These are phyloP conservation scores for Callopanchax toddi DNA, from an alignment of 2,113 vertebrate genomes.

Conservation along the genomic window DNA sequence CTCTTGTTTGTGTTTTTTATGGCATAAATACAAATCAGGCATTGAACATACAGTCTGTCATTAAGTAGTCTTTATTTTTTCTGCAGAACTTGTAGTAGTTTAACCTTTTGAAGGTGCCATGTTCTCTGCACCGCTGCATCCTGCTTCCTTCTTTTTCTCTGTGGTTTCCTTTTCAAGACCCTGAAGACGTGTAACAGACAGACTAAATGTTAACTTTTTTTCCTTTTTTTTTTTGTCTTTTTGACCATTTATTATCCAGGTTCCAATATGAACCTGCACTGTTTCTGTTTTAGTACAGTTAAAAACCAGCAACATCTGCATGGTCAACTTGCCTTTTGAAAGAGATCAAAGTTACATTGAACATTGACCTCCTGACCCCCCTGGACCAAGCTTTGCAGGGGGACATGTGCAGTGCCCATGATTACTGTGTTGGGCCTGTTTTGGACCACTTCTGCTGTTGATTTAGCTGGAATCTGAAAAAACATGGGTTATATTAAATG, in stretches of 20 bases:
- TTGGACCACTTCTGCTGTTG: constrained; percentile 62
- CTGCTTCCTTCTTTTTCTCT: constrained; percentile 58
- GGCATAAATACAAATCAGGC: neutral
- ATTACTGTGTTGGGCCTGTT: constrained; percentile 72
- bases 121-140: constrained; percentile 22
- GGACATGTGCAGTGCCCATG: constrained; percentile 66
- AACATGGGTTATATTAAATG: no score
- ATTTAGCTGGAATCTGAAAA: constrained; percentile 36
- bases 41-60: neutral
- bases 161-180: constrained; percentile 70
- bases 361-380: constrained; percentile 53
- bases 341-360: constrained; percentile 76
- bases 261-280: constrained; percentile 37
- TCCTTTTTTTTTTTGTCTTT: no score
- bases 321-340: constrained; percentile 10
- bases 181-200: constrained; percentile 27
- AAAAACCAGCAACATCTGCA: constrained; percentile 3
- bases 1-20: no score
- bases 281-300: neutral
- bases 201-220: no score
- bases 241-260: no score
- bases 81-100: neutral
- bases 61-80: neutral
- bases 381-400: constrained; percentile 70
- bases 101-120: constrained; percentile 63